These are phyloP conservation scores for Rhabdophis nuchalis DNA, from an alignment of 2,797 vertebrate genomes.

Conservation along the genomic window DNA sequence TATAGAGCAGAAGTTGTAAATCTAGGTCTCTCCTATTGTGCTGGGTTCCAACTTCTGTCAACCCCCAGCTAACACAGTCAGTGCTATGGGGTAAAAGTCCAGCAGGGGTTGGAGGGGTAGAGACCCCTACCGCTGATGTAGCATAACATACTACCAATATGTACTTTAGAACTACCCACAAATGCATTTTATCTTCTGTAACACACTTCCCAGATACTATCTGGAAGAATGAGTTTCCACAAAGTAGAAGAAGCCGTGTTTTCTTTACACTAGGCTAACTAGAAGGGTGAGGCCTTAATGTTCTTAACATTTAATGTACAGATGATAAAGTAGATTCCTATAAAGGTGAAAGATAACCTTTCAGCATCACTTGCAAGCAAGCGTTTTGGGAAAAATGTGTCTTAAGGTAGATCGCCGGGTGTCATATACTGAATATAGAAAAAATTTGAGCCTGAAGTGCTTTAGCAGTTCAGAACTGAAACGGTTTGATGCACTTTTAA, in stretches of 20 bases:
- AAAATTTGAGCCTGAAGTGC: constrained; percentile 5
- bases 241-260: constrained; percentile 35
- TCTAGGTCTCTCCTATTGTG: background rate
- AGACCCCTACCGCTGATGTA: background rate
- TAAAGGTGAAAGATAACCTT: constrained; percentile 46
- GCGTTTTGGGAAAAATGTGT: constrained; percentile 22
- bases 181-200: constrained; percentile 1
- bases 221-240: constrained; percentile 30
- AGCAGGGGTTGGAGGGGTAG: background rate
- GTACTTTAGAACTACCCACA: constrained; percentile 14
- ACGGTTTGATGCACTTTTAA: constrained; percentile 26
- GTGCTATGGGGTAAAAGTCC: background rate
- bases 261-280: constrained; percentile 47
- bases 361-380: constrained; percentile 38
- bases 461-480: constrained; percentile 39
- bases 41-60: background rate
- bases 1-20: background rate
- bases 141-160: constrained; percentile 1
- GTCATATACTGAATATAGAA: constrained; percentile 35
- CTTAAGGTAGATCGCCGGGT: constrained; percentile 20
- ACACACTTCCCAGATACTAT: constrained; percentile 18
- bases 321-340: constrained; percentile 59
- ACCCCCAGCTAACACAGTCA: background rate
- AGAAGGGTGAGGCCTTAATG: constrained; percentile 67
- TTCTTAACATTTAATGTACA: constrained; percentile 56